phyloP scores from a whole-genome alignment of 2,113 vertebrate genomes.

The Agelaius tricolor region DNA sequence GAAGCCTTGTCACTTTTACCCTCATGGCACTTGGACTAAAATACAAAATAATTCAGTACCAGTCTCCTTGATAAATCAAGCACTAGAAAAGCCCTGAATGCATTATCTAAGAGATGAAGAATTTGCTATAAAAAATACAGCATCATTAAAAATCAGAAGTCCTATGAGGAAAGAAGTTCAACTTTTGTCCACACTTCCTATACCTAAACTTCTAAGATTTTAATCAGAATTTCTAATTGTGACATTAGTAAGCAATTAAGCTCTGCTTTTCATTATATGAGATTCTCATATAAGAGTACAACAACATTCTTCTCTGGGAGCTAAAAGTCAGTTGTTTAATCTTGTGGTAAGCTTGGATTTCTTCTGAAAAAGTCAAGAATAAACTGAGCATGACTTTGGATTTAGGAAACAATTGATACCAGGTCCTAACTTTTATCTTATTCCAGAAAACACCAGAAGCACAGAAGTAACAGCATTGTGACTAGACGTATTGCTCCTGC shows the following conservation, averaged over 20 bases:
- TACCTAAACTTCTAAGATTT: not conserved
- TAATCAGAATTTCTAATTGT: not conserved
- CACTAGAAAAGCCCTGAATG: conserved; percentile 61
- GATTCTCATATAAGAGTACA: not conserved
- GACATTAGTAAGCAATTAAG: not conserved
- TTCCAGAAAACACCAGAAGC: not conserved
- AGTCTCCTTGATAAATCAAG: conserved; percentile 64
- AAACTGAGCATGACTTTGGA: not conserved
- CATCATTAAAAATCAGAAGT: conserved; percentile 24
- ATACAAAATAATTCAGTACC: conserved; percentile 44
- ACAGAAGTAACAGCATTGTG: not conserved
- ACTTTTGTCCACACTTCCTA: not conserved
- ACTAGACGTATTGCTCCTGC: not conserved
- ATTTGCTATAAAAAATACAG: conserved; percentile 65
- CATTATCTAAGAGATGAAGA: conserved; percentile 65
- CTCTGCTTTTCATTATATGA: not conserved
- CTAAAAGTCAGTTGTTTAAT: not conserved
- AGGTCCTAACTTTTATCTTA: not conserved
- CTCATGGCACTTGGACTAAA: conserved; percentile 55
- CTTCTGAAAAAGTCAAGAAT: not conserved
- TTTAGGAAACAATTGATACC: not conserved
- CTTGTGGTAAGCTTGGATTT: not conserved
- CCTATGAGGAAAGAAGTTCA: not conserved
- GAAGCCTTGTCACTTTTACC: conserved; percentile 54
- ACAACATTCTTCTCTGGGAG: not conserved